Percentiles rank a stretch among this genome's conserved stretches.
phyloP scores from a whole-genome alignment of 2,888 invertebrate species.

The Cataglyphis albicans region DNA sequence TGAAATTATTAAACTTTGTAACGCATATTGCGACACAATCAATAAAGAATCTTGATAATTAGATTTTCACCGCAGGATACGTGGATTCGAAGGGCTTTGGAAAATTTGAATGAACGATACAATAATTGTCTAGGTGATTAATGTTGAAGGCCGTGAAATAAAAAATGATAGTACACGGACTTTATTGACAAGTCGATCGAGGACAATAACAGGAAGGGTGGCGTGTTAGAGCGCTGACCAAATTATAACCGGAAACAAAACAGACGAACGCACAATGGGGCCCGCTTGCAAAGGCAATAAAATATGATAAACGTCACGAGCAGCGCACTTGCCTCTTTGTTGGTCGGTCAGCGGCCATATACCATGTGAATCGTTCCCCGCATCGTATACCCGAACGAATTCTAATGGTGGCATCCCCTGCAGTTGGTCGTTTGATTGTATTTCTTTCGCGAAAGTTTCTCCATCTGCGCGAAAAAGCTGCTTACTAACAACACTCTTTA shows the following conservation, averaged over 20 bases:
- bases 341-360: constrained; percentile 64
- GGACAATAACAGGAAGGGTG: constrained; percentile 63
- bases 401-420: constrained; percentile 68
- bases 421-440: constrained; percentile 68
- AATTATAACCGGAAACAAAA: constrained; percentile 83
- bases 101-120: not conserved
- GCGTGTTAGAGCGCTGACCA: constrained; percentile 63
- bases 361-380: constrained; percentile 62
- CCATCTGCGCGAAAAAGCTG: constrained; percentile 54
- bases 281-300: constrained; percentile 80
- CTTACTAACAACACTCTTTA: constrained; percentile 43
- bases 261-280: constrained; percentile 81
- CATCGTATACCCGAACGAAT: constrained; percentile 65
- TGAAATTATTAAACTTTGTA: constrained; percentile 28
- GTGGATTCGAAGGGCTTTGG: not conserved
- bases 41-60: constrained; percentile 30
- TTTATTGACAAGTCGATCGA: constrained; percentile 72
- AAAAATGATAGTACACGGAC: constrained; percentile 74
- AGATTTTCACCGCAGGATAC: constrained; percentile 38
- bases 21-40: constrained; percentile 6
- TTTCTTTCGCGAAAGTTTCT: constrained; percentile 70
- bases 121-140: constrained; percentile 1
- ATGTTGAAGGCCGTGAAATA: constrained; percentile 61
- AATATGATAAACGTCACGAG: constrained; percentile 82
- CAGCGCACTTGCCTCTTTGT: constrained; percentile 76